Percentiles rank a stretch among this genome's conserved stretches.
phyloP scores from a whole-genome alignment of 1,140 invertebrate species.

The Stegodyphus mimosarum region DNA sequence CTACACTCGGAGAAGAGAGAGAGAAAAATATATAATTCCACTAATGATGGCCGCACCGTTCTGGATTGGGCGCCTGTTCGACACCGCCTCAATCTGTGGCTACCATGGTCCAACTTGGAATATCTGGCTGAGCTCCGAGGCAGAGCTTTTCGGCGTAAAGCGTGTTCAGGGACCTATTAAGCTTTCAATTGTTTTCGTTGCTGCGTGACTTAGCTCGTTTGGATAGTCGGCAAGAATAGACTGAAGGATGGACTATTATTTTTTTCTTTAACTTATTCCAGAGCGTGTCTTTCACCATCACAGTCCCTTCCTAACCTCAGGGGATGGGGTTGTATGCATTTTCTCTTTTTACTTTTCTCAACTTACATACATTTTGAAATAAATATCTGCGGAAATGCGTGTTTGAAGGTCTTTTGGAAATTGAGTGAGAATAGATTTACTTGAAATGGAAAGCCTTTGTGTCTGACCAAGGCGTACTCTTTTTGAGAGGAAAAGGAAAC shows the following conservation, averaged over 20 bases:
- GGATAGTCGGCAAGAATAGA: neutral
- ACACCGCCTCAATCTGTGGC: neutral
- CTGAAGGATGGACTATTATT: neutral
- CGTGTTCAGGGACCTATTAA: slow-evolving; percentile 32
- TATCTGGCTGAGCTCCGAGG: neutral
- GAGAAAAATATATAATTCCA: neutral
- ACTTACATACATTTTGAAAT: too few species aligned
- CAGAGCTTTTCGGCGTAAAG: slow-evolving; percentile 11
- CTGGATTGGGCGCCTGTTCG: neutral
- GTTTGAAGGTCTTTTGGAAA: too few species aligned
- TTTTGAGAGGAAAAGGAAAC: too few species aligned
- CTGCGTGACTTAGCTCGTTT: slow-evolving; percentile 41
- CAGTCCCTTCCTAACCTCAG: neutral
- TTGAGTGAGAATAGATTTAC: too few species aligned
- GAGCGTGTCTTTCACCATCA: slow-evolving; percentile 37
- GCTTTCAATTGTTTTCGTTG: slow-evolving; percentile 18
- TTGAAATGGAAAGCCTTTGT: too few species aligned
- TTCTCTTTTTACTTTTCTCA: neutral
- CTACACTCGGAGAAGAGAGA: neutral
- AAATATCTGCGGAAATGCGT: neutral
- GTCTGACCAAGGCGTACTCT: too few species aligned
- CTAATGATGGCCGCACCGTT: neutral
- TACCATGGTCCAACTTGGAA: slow-evolving; percentile 13
- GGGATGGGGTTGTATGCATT: neutral
- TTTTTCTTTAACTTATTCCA: neutral